Evolutionary conservation across 2,113 vertebrate genomes (phyloP).

Genomic region (Jaculus jaculus): DNA sequence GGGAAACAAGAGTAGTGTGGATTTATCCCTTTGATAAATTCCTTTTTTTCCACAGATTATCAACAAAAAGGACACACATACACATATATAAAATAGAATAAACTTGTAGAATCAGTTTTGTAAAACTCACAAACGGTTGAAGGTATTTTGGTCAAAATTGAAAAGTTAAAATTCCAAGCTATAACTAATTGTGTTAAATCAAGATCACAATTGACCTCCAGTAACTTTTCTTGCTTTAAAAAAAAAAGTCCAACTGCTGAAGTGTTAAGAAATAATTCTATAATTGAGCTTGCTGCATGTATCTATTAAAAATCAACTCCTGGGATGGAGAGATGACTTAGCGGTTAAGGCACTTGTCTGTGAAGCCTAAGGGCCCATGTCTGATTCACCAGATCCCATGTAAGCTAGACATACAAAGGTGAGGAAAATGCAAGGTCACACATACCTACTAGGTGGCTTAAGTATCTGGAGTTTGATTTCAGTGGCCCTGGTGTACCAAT

Average conservation of each 20-base stretch:
- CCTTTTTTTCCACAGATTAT: neutral
- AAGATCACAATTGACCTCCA: neutral
- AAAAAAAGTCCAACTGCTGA: neutral
- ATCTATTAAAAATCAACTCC: too few relatives aligned
- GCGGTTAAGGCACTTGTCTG: too few relatives aligned
- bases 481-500: too few relatives aligned
- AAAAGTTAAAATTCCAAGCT: constrained; percentile 11
- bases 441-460: too few relatives aligned
- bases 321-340: too few relatives aligned
- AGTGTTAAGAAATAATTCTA: neutral
- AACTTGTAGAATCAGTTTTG: constrained; percentile 50
- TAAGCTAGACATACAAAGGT: too few relatives aligned
- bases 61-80: neutral
- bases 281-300: too few relatives aligned
- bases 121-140: constrained; percentile 21
- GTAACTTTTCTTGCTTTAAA: neutral
- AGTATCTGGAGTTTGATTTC: too few relatives aligned
- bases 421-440: too few relatives aligned
- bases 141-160: constrained; percentile 9
- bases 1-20: neutral
- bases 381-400: too few relatives aligned
- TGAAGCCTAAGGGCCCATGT: too few relatives aligned
- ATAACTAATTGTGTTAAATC: neutral
- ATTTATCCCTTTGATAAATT: neutral
- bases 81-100: neutral